Evolutionary conservation across 1,140 invertebrate species (phyloP).

Genomic region (Eciton burchellii): DNA sequence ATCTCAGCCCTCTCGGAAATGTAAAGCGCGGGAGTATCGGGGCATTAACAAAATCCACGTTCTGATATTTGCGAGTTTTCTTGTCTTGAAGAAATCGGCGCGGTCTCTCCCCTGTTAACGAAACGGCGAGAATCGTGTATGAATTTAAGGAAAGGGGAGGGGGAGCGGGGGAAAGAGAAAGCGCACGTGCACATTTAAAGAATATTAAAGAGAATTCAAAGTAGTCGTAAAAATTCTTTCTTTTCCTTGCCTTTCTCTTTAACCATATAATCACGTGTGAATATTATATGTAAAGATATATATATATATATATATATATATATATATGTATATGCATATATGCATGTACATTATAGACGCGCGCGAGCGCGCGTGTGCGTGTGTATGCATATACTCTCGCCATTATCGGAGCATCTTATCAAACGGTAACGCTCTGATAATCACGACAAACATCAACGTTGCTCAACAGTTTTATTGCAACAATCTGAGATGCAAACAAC

Average conservation of each 20-base stretch:
- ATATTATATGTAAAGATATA: conserved; percentile 17
- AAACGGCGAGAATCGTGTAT: neutral
- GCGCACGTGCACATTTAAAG: neutral
- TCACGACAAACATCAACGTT: conserved; percentile 43
- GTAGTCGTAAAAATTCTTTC: neutral
- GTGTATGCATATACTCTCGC: conserved; percentile 32
- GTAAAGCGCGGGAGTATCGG: neutral
- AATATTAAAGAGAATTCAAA: neutral
- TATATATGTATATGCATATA: neutral
- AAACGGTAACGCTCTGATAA: conserved; percentile 51
- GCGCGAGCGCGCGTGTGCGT: too few relatives aligned
- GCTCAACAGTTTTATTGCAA: conserved; percentile 54
- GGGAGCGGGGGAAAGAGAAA: too few relatives aligned
- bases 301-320: neutral
- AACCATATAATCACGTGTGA: neutral
- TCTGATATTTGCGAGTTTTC: neutral
- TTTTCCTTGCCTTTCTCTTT: neutral
- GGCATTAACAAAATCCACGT: conserved; percentile 12
- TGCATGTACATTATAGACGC: conserved; percentile 25
- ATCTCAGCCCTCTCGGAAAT: neutral
- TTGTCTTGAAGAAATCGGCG: neutral
- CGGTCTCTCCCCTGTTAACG: neutral
- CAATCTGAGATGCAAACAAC: conserved; percentile 53
- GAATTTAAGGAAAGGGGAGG: neutral
- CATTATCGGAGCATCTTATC: conserved; percentile 46